phyloP scores from a whole-genome alignment of 2,113 vertebrate species.

The Hymenochirus boettgeri region DNA sequence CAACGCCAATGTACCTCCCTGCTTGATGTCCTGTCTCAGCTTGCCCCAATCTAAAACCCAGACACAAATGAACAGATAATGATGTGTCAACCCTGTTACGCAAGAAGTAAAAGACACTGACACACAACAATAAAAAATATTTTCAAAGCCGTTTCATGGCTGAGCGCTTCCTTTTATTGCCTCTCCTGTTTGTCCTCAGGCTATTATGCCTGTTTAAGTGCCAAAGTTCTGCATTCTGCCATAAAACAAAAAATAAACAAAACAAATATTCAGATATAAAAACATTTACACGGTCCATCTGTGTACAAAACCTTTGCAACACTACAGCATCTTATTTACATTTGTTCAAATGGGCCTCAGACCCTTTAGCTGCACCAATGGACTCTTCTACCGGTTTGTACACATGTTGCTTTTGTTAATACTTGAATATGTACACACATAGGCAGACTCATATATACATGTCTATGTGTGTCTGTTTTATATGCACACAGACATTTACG shows the following conservation, averaged over 20 bases:
- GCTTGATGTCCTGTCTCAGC: no score
- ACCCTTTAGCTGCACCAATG: neutral
- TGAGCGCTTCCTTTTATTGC: constrained; percentile 21
- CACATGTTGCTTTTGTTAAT: neutral
- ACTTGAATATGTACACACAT: neutral
- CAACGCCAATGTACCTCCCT: no score
- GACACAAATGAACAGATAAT: no score
- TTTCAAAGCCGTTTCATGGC: constrained; percentile 29
- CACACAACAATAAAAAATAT: constrained; percentile 9
- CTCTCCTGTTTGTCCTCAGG: constrained; percentile 24
- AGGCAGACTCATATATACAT: neutral
- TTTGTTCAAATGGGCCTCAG: constrained; percentile 23
- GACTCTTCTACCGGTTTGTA: neutral
- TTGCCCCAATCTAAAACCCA: no score
- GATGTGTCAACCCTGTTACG: no score
- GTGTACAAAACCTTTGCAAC: constrained; percentile 32
- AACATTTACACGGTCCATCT: constrained; percentile 22
- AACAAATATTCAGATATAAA: constrained; percentile 38
- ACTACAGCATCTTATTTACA: constrained; percentile 14
- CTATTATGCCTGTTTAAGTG: constrained; percentile 28
- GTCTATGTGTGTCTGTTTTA: neutral
- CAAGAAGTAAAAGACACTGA: no score
- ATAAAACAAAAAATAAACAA: constrained; percentile 3
- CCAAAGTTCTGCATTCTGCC: constrained; percentile 18
- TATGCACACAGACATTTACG: neutral